phyloP scores from a whole-genome alignment of 2,113 vertebrate species.

The Acrocephalus arundinaceus region DNA sequence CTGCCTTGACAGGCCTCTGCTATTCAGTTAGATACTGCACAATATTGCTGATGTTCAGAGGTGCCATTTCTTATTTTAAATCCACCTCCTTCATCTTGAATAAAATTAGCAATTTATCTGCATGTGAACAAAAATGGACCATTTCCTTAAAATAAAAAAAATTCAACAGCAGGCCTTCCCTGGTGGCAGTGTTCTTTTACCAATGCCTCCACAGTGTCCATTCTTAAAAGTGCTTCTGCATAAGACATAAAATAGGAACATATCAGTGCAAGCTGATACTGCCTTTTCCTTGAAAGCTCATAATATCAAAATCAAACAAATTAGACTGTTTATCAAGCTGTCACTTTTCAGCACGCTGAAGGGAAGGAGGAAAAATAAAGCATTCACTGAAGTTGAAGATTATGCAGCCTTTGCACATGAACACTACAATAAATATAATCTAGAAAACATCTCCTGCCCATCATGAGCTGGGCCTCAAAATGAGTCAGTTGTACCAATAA shows the following conservation, averaged over 20 bases:
- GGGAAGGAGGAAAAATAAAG: background rate
- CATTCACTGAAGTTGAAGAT: background rate
- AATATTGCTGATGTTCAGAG: background rate
- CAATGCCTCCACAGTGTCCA: background rate
- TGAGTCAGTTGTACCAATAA: background rate
- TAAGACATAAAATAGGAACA: background rate
- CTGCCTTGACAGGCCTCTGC: background rate
- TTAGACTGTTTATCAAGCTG: background rate
- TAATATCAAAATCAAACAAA: background rate
- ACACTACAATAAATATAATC: background rate
- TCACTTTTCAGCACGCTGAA: background rate
- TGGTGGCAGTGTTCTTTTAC: background rate
- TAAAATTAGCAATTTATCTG: background rate
- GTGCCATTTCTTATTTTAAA: background rate
- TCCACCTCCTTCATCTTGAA: background rate
- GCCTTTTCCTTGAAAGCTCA: background rate
- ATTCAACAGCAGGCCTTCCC: background rate
- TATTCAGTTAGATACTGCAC: background rate
- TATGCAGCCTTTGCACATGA: background rate
- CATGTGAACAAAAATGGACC: background rate
- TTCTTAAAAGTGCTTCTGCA: background rate
- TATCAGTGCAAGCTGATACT: accelerated
- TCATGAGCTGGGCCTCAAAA: background rate
- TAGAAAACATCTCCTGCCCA: background rate
- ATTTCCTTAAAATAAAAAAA: background rate